Conservation (phyloP, 2,888 invertebrate genomes). For the Papilio protenor region DNA sequence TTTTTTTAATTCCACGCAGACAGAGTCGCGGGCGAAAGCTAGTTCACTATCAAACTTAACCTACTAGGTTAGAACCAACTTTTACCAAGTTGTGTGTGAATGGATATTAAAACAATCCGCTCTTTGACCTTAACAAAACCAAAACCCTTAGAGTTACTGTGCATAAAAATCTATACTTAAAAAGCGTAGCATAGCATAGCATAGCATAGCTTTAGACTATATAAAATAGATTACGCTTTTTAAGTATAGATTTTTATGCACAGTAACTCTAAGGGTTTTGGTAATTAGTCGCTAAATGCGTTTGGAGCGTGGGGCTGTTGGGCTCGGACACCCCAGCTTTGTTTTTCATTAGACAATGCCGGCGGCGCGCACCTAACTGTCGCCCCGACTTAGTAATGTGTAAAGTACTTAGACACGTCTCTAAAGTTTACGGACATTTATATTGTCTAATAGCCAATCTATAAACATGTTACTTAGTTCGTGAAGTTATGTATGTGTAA, state of each 20-base stretch:
- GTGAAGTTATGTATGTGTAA: neutral
- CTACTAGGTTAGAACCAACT: too few species aligned
- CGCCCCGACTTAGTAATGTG: slow-evolving; percentile 30
- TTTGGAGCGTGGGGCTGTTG: slow-evolving; percentile 55
- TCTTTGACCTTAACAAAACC: too few species aligned
- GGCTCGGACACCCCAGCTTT: slow-evolving; percentile 62
- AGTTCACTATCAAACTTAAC: too few species aligned
- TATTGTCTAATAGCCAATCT: slow-evolving; percentile 16
- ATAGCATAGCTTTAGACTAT: neutral
- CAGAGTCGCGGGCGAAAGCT: too few species aligned
- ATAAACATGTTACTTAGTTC: neutral
- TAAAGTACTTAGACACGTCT: slow-evolving; percentile 39
- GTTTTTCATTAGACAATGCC: slow-evolving; percentile 75
- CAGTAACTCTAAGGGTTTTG: slow-evolving; percentile 52
- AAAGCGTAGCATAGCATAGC: too few species aligned
- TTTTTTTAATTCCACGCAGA: too few species aligned
- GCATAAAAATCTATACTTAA: too few species aligned
- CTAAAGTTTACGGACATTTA: slow-evolving; percentile 31
- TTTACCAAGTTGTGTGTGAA: too few species aligned
- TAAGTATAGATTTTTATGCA: slow-evolving; percentile 29
- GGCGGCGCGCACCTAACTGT: slow-evolving; percentile 52
- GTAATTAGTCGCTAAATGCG: slow-evolving; percentile 64
- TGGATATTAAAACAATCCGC: too few species aligned
- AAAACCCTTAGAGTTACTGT: too few species aligned
- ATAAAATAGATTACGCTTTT: neutral